These are phyloP conservation scores for Pao palembangensis DNA, from an alignment of 2,113 vertebrate genomes.

Conservation along the genomic window DNA sequence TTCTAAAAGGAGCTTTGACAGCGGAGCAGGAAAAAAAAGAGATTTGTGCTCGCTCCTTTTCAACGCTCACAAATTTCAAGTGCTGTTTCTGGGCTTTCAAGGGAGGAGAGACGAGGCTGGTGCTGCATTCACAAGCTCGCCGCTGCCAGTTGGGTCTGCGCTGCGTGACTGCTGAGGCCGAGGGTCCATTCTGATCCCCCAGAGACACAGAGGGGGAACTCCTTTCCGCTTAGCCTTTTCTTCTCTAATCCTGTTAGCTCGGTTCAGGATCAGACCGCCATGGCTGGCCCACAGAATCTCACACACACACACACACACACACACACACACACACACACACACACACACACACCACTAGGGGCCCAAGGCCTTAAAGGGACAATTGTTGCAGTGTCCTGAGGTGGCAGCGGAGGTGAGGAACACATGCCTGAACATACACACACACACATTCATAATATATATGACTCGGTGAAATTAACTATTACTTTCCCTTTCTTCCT, in stretches of 20 bases:
- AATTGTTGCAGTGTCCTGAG: constrained; percentile 58
- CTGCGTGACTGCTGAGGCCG: background rate
- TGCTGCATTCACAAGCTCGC: constrained; percentile 2
- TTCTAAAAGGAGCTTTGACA: constrained; percentile 5
- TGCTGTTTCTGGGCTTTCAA: constrained; percentile 9
- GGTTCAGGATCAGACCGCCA: constrained; percentile 53
- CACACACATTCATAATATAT: no score
- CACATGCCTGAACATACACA: background rate
- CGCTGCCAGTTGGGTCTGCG: constrained; percentile 15
- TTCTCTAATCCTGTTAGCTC: constrained; percentile 71
- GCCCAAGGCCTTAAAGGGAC: constrained; percentile 51
- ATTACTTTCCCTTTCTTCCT: background rate
- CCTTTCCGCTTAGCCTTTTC: constrained; percentile 39
- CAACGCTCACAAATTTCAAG: constrained; percentile 9
- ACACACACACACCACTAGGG: constrained; percentile 7
- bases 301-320: constrained; percentile 1
- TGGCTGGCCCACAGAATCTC: constrained; percentile 35
- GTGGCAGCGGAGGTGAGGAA: constrained; percentile 40
- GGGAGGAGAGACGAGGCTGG: background rate
- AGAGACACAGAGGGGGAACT: constrained; percentile 37
- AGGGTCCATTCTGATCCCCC: constrained; percentile 47
- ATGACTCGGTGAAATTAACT: no score
- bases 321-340: constrained; percentile 13
- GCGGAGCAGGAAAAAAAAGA: background rate
- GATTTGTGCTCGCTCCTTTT: constrained; percentile 9